These are phyloP conservation scores for Xestobium rufovillosum DNA, from an alignment of 2,888 invertebrate genomes.

Conservation along the genomic window DNA sequence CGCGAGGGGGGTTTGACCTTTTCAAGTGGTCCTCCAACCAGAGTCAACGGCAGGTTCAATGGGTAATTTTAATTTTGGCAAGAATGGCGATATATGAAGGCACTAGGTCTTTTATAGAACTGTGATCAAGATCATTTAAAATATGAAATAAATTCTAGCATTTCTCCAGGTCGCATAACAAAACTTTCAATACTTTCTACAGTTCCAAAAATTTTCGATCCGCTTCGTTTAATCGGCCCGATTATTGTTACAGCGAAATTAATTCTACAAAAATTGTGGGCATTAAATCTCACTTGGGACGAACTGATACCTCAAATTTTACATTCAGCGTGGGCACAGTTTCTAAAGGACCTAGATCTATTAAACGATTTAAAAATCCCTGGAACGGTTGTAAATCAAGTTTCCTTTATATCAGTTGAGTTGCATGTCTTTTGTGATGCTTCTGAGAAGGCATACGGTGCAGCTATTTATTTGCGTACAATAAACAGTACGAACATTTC, in stretches of 20 bases:
- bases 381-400: not conserved
- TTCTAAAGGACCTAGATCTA: not conserved
- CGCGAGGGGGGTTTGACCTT: not conserved
- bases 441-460: no score
- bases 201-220: not conserved
- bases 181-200: not conserved
- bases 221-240: not conserved
- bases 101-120: not conserved
- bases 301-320: not conserved
- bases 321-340: not conserved
- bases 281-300: not conserved
- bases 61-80: no score
- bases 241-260: not conserved
- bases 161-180: not conserved
- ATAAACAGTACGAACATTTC: no score
- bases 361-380: conserved; percentile 3
- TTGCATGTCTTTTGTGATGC: not conserved
- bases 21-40: not conserved
- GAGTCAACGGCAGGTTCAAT: no score
- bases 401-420: not conserved
- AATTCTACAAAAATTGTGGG: no score
- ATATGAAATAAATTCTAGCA: no score
- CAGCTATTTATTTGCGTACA: no score
- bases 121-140: not conserved
- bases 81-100: not conserved